Base-by-base conservation (phyloP, 2,888 invertebrate genomes). In the Caenorhabditis panamensis region DNA sequence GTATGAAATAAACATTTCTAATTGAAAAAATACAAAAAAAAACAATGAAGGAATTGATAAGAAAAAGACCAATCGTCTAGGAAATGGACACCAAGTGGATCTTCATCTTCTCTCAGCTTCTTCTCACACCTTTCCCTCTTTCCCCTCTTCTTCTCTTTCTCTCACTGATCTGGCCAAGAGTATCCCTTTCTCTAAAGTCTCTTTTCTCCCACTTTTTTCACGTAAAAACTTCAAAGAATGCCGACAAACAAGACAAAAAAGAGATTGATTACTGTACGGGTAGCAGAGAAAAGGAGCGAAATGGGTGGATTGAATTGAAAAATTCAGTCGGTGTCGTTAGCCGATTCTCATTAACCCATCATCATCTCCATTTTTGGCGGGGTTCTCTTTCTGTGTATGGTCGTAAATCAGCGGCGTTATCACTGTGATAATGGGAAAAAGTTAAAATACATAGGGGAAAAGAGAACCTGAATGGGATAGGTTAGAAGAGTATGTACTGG, bases 261-360 rank as follows among this genome's bases (percentile, higher is more conserved):
- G 49, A 56, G 56, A 69, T 69, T 69, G 69, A 69, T 69, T 69
- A 69, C 69, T 61, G 69, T 69, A 69, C 59, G 61, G 49, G 28
- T 49, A 31, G 31, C 5, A 31, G 31, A 9, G n/a, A n/a, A n/a
- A n/a, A n/a, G n/a, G n/a, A n/a, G n/a, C n/a, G n/a, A n/a, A n/a
- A n/a, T n/a, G n/a, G n/a, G n/a, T n/a, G n/a, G n/a, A n/a, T n/a
- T n/a, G n/a, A n/a, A 31, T 31, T 31, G 4, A 4, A 31, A 31
- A 31, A 31, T 31, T 4, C 31, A 9, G 5, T 44, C 24, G 37
- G 53, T 53, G 36, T 66, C 24, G 41, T 62, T 31, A 62, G 47
- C 28, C 49, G 63, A 63, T 63, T 64, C 20, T 53, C 22, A 16
- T 31, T 9, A 4, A 31, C 4, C 9, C 9, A 6, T 4, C 31